phyloP scores from a whole-genome alignment of 2,888 invertebrate genomes.

The Philaethria dido region DNA sequence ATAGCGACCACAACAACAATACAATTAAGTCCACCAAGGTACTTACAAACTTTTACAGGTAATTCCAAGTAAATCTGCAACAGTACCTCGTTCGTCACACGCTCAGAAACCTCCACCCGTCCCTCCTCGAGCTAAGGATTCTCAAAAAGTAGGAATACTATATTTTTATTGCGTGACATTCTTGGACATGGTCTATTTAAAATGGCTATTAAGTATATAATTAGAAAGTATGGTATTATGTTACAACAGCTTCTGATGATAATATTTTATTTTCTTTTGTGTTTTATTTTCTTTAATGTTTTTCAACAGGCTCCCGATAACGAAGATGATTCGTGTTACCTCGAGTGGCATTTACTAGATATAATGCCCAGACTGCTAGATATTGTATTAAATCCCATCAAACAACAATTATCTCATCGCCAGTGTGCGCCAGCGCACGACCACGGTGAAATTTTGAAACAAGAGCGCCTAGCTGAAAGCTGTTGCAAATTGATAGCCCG shows the following conservation, averaged over 20 bases:
- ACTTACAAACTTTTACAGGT: conserved; percentile 47
- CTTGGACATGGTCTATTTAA: conserved; percentile 8
- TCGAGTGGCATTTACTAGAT: conserved; percentile 89
- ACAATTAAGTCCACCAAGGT: conserved; percentile 1
- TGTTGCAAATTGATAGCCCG: conserved; percentile 92
- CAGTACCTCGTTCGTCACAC: conserved; percentile 68
- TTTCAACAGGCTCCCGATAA: conserved; percentile 54
- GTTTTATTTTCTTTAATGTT: neutral
- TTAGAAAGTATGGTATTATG: neutral
- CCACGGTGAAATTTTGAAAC: conserved; percentile 78
- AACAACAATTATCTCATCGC: conserved; percentile 77
- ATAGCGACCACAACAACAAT: neutral
- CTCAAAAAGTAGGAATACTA: conserved; percentile 53
- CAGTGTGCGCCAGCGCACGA: conserved; percentile 75
- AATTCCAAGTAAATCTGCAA: conserved; percentile 66
- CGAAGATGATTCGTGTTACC: conserved; percentile 54
- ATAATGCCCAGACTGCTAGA: conserved; percentile 92
- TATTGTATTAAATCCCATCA: conserved; percentile 91
- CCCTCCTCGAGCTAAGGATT: conserved; percentile 63
- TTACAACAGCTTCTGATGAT: conserved; percentile 9
- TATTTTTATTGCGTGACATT: conserved; percentile 13
- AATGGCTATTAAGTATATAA: neutral
- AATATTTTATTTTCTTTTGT: conserved; percentile 2
- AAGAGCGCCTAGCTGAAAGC: conserved; percentile 85
- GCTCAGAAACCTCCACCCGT: conserved; percentile 71